These are phyloP conservation scores for Ypsolopha sequella DNA, from an alignment of 2,888 invertebrate species.

Conservation along the genomic window DNA sequence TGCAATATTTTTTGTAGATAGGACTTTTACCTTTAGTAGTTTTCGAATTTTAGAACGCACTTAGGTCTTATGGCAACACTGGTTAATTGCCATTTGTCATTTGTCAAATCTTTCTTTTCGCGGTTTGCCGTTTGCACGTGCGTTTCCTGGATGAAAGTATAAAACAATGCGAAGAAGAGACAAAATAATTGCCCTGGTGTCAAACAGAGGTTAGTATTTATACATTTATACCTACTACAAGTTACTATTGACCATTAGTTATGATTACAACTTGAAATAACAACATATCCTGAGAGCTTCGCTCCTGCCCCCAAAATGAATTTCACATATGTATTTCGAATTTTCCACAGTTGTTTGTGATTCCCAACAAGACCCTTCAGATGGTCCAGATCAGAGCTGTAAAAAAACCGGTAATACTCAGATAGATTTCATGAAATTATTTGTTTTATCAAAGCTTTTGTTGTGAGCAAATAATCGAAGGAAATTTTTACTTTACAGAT, in stretches of 20 bases:
- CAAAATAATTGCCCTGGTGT: not conserved
- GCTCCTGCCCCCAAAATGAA: not conserved
- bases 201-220: not conserved
- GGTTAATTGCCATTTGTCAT: not conserved
- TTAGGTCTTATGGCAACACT: not conserved
- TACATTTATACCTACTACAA: not conserved
- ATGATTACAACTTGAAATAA: not conserved
- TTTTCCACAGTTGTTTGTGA: not conserved
- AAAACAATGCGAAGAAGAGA: not conserved
- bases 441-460: not conserved
- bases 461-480: not conserved
- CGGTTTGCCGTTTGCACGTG: not conserved
- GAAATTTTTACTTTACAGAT: not conserved
- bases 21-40: not conserved
- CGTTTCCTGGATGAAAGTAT: not conserved
- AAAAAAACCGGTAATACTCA: not conserved
- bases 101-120: not conserved
- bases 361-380: not conserved
- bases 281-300: not conserved
- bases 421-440: not conserved
- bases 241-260: not conserved
- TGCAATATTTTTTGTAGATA: not conserved
- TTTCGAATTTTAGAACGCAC: not conserved
- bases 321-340: not conserved
- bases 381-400: not conserved